phyloP scores from a whole-genome alignment of 2,797 vertebrate species.

The Glyptemys insculpta region DNA sequence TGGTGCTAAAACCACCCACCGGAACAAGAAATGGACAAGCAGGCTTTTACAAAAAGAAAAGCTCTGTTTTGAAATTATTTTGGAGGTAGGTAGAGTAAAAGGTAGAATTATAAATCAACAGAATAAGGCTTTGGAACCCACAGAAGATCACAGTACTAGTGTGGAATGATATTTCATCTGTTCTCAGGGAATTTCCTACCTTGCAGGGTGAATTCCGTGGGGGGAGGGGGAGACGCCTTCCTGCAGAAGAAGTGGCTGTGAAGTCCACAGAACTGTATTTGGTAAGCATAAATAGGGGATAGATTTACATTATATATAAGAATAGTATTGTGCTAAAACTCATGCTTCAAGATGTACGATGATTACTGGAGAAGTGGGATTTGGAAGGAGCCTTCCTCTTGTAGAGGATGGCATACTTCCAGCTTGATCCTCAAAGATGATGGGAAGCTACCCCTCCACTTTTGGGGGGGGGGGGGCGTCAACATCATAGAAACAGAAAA shows the following conservation, averaged over 20 bases:
- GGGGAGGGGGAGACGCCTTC: background rate
- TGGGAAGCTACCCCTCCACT: too few relatives aligned
- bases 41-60: background rate
- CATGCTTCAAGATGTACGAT: background rate
- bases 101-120: background rate
- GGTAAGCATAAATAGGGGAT: too few relatives aligned
- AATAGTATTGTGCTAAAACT: background rate
- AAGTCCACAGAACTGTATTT: background rate
- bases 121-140: background rate
- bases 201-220: background rate
- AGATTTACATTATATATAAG: background rate
- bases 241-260: background rate
- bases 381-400: background rate
- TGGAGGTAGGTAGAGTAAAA: constrained; percentile 4
- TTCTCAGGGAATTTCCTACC: background rate
- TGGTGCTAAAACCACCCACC: background rate
- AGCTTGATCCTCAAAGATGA: background rate
- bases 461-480: fast-evolving
- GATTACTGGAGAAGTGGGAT: background rate
- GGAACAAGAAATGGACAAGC: background rate
- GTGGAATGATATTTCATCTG: background rate
- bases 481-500: background rate
- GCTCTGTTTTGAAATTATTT: background rate
- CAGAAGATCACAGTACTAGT: background rate
- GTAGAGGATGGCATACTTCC: background rate